Conservation (phyloP, 2,888 invertebrate genomes). For the Troides aeacus region DNA sequence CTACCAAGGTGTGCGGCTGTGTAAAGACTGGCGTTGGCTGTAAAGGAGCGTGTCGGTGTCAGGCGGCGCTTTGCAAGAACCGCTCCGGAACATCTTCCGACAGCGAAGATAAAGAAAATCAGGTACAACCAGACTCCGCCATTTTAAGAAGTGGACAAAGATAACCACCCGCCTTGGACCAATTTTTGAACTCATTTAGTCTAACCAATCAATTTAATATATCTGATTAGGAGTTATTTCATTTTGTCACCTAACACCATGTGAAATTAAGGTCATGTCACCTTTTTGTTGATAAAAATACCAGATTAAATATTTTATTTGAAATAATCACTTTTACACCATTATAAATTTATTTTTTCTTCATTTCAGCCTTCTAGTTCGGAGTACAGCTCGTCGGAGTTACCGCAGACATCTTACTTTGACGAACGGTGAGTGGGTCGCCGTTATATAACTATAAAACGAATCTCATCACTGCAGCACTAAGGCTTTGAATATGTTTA, state of each 20-base stretch:
- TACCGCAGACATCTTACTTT: constrained; percentile 60
- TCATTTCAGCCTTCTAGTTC: constrained; percentile 58
- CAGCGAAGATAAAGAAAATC: constrained; percentile 66
- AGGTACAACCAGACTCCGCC: constrained; percentile 30
- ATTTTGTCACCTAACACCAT: too few species aligned
- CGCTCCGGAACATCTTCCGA: constrained; percentile 45
- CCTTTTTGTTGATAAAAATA: too few species aligned
- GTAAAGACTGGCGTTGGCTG: constrained; percentile 74
- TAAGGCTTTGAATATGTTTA: constrained; percentile 40
- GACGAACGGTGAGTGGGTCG: constrained; percentile 59
- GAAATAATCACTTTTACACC: background rate
- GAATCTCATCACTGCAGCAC: constrained; percentile 30
- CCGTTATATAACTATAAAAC: constrained; percentile 2
- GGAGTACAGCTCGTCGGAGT: constrained; percentile 46
- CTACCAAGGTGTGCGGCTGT: constrained; percentile 81
- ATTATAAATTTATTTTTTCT: constrained; percentile 12
- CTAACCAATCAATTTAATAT: too few species aligned
- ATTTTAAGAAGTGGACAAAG: background rate
- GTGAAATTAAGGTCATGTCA: too few species aligned
- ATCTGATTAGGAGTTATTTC: too few species aligned
- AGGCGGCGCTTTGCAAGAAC: constrained; percentile 64
- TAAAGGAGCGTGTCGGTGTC: constrained; percentile 76
- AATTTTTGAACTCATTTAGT: too few species aligned
- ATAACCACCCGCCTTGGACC: background rate
- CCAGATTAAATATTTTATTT: background rate